A percentile compares a stretch with the other conserved stretches of the same genome.
Conservation (phyloP, 2,888 invertebrate genomes). For the Agrilus biguttatus region DNA sequence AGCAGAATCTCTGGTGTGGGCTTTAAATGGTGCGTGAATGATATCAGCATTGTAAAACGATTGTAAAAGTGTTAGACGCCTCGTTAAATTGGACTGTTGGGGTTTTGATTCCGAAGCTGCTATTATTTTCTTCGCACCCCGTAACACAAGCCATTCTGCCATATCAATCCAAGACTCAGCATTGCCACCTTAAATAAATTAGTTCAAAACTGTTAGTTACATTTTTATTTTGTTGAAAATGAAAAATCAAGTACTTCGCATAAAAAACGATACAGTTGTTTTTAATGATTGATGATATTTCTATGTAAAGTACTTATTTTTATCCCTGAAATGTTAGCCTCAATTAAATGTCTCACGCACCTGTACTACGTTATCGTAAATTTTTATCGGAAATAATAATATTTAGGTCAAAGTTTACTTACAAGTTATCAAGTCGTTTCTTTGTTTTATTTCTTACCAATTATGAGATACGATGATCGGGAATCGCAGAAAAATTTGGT, state of each 20-base stretch:
- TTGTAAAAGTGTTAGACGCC: conserved; percentile 22
- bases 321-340: too few species aligned
- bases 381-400: too few species aligned
- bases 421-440: too few species aligned
- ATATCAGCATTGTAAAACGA: conserved; percentile 23
- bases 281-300: too few species aligned
- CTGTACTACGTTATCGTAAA: too few species aligned
- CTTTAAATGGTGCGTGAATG: conserved; percentile 18
- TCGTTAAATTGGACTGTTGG: conserved; percentile 46
- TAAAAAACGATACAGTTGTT: too few species aligned
- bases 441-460: conserved; percentile 16
- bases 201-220: not conserved
- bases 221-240: too few species aligned
- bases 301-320: too few species aligned
- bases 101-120: conserved; percentile 68
- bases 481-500: conserved; percentile 25
- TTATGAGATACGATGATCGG: conserved; percentile 24
- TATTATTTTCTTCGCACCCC: conserved; percentile 68
- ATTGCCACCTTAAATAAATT: conserved; percentile 19
- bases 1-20: conserved; percentile 20
- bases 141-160: conserved; percentile 70
- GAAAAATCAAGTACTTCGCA: not conserved
- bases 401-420: too few species aligned
- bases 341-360: too few species aligned
- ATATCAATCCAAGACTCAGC: conserved; percentile 32